A percentile compares a stretch with the other conserved stretches of the same genome.
Conservation (phyloP, 2,113 vertebrate genomes). For the Eulemur rufifrons region DNA sequence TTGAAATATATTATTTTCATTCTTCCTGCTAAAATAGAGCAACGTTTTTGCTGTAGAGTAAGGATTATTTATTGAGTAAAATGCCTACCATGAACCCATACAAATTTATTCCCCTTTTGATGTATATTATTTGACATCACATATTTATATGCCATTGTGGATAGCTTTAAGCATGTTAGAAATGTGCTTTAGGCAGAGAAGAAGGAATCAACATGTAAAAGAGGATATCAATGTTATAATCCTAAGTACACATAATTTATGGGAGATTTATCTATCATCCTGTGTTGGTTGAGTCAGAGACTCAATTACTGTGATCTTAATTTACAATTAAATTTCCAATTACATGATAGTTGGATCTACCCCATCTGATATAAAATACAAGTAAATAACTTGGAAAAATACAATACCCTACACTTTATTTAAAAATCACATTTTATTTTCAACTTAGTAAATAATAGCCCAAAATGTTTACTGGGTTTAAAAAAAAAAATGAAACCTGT, state of each 20-base stretch:
- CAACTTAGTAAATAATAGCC: background rate
- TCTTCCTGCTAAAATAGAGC: background rate
- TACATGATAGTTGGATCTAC: background rate
- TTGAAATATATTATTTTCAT: background rate
- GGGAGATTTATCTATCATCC: background rate
- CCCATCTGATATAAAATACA: slow-evolving; percentile 19
- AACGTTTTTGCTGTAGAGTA: background rate
- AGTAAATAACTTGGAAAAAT: background rate
- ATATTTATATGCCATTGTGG: background rate
- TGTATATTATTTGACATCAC: background rate
- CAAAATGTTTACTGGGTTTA: slow-evolving; percentile 11
- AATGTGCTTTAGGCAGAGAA: background rate
- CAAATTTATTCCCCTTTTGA: background rate
- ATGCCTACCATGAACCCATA: background rate
- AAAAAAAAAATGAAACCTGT: background rate
- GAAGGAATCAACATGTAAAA: background rate
- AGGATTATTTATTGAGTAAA: background rate
- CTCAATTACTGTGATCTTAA: background rate
- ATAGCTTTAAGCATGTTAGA: background rate
- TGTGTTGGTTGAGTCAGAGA: background rate
- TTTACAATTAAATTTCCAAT: slow-evolving; percentile 20
- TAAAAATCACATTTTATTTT: slow-evolving; percentile 38
- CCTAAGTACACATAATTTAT: background rate
- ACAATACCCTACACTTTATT: background rate
- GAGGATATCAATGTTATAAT: background rate